Conservation (phyloP, 2,888 invertebrate genomes). For the Dexiosoma caninum region DNA sequence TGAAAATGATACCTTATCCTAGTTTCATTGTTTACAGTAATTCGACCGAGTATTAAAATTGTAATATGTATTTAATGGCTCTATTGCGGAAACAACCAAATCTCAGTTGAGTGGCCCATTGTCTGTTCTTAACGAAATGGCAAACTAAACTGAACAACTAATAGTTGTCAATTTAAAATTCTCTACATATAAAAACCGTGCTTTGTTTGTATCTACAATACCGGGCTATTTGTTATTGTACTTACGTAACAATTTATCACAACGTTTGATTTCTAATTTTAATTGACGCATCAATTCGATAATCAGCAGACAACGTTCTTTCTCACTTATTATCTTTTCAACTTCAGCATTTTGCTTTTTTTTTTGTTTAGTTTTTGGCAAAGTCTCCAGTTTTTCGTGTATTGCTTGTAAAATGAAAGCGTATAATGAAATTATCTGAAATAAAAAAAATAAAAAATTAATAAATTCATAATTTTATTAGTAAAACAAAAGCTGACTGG, state of each 20-base stretch:
- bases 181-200: too few species aligned
- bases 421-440: slow-evolving; percentile 75
- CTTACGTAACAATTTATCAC: slow-evolving; percentile 75
- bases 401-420: slow-evolving; percentile 76
- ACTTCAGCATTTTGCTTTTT: slow-evolving; percentile 62
- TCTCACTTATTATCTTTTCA: slow-evolving; percentile 71
- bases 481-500: too few species aligned
- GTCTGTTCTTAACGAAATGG: too few species aligned
- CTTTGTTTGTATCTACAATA: too few species aligned
- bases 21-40: too few species aligned
- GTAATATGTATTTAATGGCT: too few species aligned
- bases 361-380: slow-evolving; percentile 72
- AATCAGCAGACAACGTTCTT: slow-evolving; percentile 74
- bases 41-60: too few species aligned
- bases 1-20: too few species aligned
- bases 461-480: background rate
- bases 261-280: slow-evolving; percentile 74
- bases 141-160: too few species aligned
- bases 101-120: too few species aligned
- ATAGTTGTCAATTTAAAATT: too few species aligned
- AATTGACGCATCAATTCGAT: slow-evolving; percentile 75
- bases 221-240: slow-evolving; percentile 20
- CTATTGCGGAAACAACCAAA: too few species aligned
- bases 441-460: background rate
- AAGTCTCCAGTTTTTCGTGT: slow-evolving; percentile 74